Percentiles rank a stretch among this genome's conserved stretches.
phyloP scores from a whole-genome alignment of 2,113 vertebrate species.

The Sturnira hondurensis region DNA sequence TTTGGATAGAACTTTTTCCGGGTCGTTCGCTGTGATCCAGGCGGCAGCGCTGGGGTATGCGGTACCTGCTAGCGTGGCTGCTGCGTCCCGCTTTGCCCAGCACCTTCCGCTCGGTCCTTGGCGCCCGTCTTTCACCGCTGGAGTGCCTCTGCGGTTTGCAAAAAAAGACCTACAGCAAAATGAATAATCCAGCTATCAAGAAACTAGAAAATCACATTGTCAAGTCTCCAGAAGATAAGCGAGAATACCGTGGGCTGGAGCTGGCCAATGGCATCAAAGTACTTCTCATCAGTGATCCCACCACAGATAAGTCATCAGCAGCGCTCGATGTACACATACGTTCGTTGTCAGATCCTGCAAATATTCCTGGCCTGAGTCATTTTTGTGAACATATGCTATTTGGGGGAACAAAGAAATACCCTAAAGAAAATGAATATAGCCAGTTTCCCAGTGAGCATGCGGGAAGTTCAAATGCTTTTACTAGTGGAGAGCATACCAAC shows the following conservation, averaged over 20 bases:
- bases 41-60: constrained; percentile 77
- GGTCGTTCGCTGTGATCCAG: constrained; percentile 46
- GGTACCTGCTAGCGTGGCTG: constrained; percentile 70
- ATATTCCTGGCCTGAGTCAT: constrained; percentile 97
- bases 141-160: constrained; percentile 71
- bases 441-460: constrained; percentile 98
- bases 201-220: constrained; percentile 90
- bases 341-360: constrained; percentile 94
- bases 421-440: constrained; percentile 98
- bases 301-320: constrained; percentile 98
- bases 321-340: constrained; percentile 98
- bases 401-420: constrained; percentile 97
- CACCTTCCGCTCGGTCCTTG: constrained; percentile 32
- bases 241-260: constrained; percentile 93
- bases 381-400: constrained; percentile 99
- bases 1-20: neutral
- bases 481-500: constrained; percentile 97
- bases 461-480: constrained; percentile 98
- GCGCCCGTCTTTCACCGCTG: neutral
- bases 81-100: constrained; percentile 49
- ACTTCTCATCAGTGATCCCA: constrained; percentile 95
- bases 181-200: constrained; percentile 89
- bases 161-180: constrained; percentile 83
- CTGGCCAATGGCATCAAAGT: constrained; percentile 95
- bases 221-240: constrained; percentile 96